These are phyloP conservation scores for Cephonodes hylas DNA, from an alignment of 2,888 invertebrate genomes.

Conservation along the genomic window DNA sequence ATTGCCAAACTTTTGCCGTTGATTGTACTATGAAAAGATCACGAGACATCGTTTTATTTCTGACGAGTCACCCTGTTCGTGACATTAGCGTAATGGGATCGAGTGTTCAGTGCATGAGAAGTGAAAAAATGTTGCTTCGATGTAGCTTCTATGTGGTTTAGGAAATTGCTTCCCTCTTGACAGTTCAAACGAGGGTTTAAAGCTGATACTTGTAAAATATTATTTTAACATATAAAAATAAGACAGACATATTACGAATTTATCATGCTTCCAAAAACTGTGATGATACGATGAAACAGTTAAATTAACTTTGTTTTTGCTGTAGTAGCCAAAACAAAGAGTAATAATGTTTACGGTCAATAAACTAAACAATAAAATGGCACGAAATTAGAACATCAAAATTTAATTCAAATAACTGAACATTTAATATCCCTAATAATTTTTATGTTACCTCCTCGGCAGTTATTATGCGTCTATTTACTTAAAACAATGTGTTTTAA, in stretches of 20 bases:
- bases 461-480: not conserved
- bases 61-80: conserved; percentile 42
- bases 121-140: conserved; percentile 21
- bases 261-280: not conserved
- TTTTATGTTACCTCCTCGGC: not conserved
- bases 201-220: conserved; percentile 21
- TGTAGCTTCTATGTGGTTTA: conserved; percentile 10
- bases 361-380: not conserved
- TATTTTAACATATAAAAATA: conserved; percentile 24
- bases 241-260: conserved; percentile 23
- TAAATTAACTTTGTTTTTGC: conserved; percentile 27
- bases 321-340: conserved; percentile 20
- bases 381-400: not conserved
- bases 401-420: not conserved
- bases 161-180: conserved; percentile 14
- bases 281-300: not conserved
- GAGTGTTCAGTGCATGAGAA: conserved; percentile 28
- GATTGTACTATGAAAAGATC: conserved; percentile 21
- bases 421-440: not conserved
- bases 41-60: conserved; percentile 31
- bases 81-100: conserved; percentile 49
- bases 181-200: conserved; percentile 19
- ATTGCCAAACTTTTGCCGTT: not conserved
- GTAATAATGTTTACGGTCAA: not conserved
- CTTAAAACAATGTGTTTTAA: not conserved